These are phyloP conservation scores for Electrophaes corylata DNA, from an alignment of 2,888 invertebrate genomes.

Conservation along the genomic window DNA sequence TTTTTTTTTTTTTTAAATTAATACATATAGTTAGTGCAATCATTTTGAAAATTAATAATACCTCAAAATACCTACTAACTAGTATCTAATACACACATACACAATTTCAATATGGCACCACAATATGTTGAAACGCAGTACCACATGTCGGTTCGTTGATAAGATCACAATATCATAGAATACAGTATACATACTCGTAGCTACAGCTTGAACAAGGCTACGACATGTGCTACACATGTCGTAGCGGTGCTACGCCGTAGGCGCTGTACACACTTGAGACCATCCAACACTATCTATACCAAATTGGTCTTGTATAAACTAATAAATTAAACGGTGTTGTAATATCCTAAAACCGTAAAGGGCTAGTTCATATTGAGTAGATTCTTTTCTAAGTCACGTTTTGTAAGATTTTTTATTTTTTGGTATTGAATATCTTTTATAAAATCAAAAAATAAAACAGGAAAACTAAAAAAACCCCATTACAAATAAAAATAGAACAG, in stretches of 20 bases:
- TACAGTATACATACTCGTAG: conserved; percentile 27
- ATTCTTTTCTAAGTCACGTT: background rate
- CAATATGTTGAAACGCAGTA: conserved; percentile 15
- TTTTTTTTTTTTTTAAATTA: too few species aligned
- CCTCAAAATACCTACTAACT: background rate
- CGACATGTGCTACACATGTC: conserved; percentile 29
- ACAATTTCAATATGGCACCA: background rate
- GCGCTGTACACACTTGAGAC: conserved; percentile 11
- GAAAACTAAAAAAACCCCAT: too few species aligned
- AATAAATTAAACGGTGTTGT: background rate
- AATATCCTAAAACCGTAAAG: background rate
- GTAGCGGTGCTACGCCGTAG: conserved; percentile 29
- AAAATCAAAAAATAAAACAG: too few species aligned
- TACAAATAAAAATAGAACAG: too few species aligned
- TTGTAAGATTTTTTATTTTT: too few species aligned
- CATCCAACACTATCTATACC: background rate
- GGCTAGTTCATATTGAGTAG: background rate
- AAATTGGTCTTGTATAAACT: background rate
- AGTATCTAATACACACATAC: conserved; percentile 4
- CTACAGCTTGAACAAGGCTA: conserved; percentile 17
- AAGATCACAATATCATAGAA: conserved; percentile 23
- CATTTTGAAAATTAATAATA: background rate
- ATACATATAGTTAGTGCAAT: too few species aligned
- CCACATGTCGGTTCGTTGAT: conserved; percentile 14
- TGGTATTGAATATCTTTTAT: too few species aligned